Percentiles rank a stretch among this genome's conserved stretches.
These are phyloP conservation scores for Operophtera brumata DNA, from an alignment of 2,888 invertebrate species.

Conservation along the genomic window DNA sequence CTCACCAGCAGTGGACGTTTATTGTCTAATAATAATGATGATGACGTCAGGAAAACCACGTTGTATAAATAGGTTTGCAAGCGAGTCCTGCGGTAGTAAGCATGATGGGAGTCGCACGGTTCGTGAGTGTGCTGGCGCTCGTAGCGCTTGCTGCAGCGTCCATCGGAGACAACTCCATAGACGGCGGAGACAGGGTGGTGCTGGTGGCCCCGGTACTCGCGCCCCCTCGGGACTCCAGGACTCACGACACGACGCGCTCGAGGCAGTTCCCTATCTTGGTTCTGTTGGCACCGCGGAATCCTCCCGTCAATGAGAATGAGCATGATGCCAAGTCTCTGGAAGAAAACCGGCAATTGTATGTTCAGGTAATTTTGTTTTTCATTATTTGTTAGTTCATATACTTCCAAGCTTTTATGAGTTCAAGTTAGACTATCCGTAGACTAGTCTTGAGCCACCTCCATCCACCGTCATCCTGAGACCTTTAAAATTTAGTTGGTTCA, in stretches of 20 bases:
- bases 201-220: constrained; percentile 69
- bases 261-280: constrained; percentile 71
- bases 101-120: constrained; percentile 60
- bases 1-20: too few species aligned
- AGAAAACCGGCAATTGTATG: constrained; percentile 62
- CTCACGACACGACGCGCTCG: constrained; percentile 61
- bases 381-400: too few species aligned
- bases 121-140: constrained; percentile 56
- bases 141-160: constrained; percentile 52
- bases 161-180: constrained; percentile 61
- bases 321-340: constrained; percentile 61
- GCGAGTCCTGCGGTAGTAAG: constrained; percentile 66
- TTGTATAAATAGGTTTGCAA: constrained; percentile 71
- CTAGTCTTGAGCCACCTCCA: too few species aligned
- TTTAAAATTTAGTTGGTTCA: too few species aligned
- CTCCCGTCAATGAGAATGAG: constrained; percentile 43
- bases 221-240: constrained; percentile 63
- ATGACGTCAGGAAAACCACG: constrained; percentile 66
- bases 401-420: too few species aligned
- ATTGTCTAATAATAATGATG: background rate
- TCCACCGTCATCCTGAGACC: too few species aligned
- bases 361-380: constrained; percentile 52
- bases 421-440: too few species aligned
- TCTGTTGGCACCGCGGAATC: constrained; percentile 55
- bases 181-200: constrained; percentile 59